A percentile compares a stretch with the other conserved stretches of the same genome.
phyloP scores from a whole-genome alignment of 2,888 invertebrate genomes.

The Acleris holmiana region DNA sequence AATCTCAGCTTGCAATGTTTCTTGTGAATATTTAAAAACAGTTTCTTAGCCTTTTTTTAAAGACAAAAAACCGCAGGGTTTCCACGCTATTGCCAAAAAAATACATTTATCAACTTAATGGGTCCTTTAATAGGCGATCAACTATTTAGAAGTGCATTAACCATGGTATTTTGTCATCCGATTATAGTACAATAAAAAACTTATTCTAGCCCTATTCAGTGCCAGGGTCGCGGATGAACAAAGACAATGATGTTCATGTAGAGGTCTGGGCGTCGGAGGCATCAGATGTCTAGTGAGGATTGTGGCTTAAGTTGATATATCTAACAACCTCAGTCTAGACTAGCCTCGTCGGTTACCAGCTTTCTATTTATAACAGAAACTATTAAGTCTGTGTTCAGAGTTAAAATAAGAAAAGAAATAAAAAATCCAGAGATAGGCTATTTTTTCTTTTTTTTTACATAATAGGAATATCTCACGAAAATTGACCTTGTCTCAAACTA shows the following conservation, averaged over 20 bases:
- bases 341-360: conserved; percentile 15
- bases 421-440: too few species aligned
- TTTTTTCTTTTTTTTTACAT: too few species aligned
- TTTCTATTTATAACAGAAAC: conserved; percentile 16
- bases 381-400: not conserved
- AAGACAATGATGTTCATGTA: too few species aligned
- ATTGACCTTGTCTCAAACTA: too few species aligned
- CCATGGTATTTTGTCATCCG: conserved; percentile 13
- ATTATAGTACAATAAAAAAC: conserved; percentile 19
- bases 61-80: not conserved
- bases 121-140: conserved; percentile 8
- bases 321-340: conserved; percentile 29
- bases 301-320: conserved; percentile 29
- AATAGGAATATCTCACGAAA: too few species aligned
- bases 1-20: not conserved
- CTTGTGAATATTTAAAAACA: not conserved
- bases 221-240: too few species aligned
- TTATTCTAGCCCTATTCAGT: not conserved
- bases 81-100: not conserved
- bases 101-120: conserved; percentile 8
- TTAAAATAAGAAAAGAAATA: too few species aligned
- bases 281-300: not conserved
- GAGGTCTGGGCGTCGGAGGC: too few species aligned
- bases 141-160: conserved; percentile 14
- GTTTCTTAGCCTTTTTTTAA: not conserved